phyloP scores from a whole-genome alignment of 2,113 vertebrate species.

The Oreochromis aureus region DNA sequence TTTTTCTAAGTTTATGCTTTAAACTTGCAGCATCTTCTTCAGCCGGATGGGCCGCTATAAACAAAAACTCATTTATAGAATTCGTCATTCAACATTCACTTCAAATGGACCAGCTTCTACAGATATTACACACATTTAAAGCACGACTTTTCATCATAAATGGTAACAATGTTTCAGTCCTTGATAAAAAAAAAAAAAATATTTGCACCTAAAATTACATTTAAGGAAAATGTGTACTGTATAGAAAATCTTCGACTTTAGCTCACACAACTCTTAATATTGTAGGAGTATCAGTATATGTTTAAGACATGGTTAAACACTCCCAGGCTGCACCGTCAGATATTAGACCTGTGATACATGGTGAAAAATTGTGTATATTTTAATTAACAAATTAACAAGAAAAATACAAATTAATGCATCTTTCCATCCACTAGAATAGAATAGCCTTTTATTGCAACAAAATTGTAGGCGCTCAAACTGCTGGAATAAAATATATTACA shows the following conservation, averaged over 20 bases:
- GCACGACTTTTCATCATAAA: neutral
- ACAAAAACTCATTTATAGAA: neutral
- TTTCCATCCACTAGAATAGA: neutral
- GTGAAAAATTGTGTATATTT: neutral
- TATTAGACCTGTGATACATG: neutral
- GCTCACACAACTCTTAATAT: neutral
- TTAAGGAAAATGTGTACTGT: neutral
- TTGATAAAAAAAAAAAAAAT: neutral
- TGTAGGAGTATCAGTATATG: neutral
- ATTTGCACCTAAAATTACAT: neutral
- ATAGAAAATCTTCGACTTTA: neutral
- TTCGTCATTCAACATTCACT: neutral
- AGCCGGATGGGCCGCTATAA: neutral
- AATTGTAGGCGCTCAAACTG: neutral
- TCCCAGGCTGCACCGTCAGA: neutral
- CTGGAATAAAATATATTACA: neutral
- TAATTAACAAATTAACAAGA: neutral
- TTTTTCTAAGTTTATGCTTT: neutral
- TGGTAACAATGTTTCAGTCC: neutral
- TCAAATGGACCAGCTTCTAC: neutral
- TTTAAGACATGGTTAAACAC: neutral
- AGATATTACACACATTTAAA: neutral
- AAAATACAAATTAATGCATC: neutral
- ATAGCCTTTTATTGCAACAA: neutral
- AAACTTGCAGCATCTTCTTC: neutral